Evolutionary conservation across 2,888 invertebrate species (phyloP).

Genomic region (Aricia artaxerxes): DNA sequence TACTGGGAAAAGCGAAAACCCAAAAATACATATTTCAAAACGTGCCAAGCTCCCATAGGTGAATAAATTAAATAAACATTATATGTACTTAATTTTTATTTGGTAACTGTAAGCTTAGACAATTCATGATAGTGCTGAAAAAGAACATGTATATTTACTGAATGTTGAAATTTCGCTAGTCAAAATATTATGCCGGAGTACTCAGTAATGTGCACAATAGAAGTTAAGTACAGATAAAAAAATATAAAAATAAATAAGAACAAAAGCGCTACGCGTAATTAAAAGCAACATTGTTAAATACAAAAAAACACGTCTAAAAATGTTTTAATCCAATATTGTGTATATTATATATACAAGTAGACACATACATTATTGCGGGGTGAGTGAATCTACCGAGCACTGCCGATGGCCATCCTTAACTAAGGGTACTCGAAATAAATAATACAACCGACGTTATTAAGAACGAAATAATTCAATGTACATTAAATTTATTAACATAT

Average conservation of each 20-base stretch:
- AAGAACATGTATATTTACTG: constrained; percentile 23
- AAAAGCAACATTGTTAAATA: constrained; percentile 53
- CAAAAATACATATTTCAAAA: neutral
- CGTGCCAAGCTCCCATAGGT: constrained; percentile 11
- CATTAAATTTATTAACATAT: constrained; percentile 27
- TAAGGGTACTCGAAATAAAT: constrained; percentile 24
- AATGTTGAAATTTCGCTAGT: constrained; percentile 26
- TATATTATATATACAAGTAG: constrained; percentile 29
- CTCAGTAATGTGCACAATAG: constrained; percentile 34
- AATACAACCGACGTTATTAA: constrained; percentile 62
- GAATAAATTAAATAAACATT: constrained; percentile 34
- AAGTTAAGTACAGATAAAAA: constrained; percentile 52
- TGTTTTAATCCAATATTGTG: constrained; percentile 24
- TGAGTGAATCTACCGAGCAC: constrained; percentile 16
- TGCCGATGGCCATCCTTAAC: constrained; percentile 3
- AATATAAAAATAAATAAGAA: constrained; percentile 48
- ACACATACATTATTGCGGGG: constrained; percentile 24
- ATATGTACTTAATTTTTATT: constrained; percentile 39
- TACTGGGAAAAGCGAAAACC: neutral
- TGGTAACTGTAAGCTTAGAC: constrained; percentile 72
- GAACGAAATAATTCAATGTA: constrained; percentile 20
- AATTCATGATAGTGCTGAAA: constrained; percentile 43
- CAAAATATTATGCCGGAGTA: constrained; percentile 21
- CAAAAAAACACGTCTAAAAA: constrained; percentile 32
- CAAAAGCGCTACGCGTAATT: constrained; percentile 65